Base-by-base conservation (phyloP, 2,888 invertebrate genomes). In the Pachydiplax longipennis region DNA sequence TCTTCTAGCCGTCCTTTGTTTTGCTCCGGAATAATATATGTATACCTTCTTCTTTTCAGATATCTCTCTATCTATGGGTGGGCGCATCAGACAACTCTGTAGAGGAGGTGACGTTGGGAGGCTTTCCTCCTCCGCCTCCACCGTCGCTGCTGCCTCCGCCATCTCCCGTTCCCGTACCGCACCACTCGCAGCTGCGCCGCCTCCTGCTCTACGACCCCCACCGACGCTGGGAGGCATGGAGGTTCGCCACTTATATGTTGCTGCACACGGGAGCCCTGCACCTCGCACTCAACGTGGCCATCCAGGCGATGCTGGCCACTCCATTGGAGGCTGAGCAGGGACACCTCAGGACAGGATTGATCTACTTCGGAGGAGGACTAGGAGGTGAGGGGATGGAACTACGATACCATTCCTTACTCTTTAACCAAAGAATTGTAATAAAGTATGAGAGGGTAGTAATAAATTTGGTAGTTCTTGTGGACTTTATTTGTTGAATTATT, bases 231-330 rank as follows among this genome's bases (percentile, higher is more conserved):
- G 95, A 97, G 94, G 95, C 96, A 48, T 98, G 98, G 98, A 95
- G 98, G 92, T 96, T 97, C 93, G 93, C 97, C 91, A 96, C 97
- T 81, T 98, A 98, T 94, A 97, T 97, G 95, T 95, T 97, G 92
- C 94, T 98, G 91, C 98, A 98, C 94, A 96, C 97, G 91, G 96
- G 96, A 94, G 95, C 95, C 92, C 95, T 96, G 87, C 98, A 98
- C 94, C 94, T 98, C 91, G 95, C 96, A 37, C 95, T 98, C 92
- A 98, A 98, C 94, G 94, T 97, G 92, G 94, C 96, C 92, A 95
- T 97, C 92, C 97, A 97, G 94, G 94, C 96, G 61, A 91, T 94
- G 83, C 94, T 95, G n/a, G 95, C 95, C 4, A 92, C 94, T 31
- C 94, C 95, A 0, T 92, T 95, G 90, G 95, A 96, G 94, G 95